Percentiles rank a stretch among this genome's conserved stretches.
phyloP scores from a whole-genome alignment of 2,888 invertebrate species.

The Boloria selene region DNA sequence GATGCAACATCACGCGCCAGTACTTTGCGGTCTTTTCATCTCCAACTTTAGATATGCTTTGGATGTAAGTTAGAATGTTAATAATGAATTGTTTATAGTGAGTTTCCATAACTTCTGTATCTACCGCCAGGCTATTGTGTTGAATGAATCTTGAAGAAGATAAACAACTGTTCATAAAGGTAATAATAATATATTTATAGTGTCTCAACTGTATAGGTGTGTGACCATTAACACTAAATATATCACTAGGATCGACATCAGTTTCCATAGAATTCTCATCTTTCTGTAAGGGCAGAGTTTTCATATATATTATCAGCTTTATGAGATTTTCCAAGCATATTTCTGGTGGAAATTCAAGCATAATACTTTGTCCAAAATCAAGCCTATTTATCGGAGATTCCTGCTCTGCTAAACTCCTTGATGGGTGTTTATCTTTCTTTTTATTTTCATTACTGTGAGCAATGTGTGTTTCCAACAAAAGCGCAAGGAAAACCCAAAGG shows the following conservation, averaged over 20 bases:
- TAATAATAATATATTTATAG: constrained; percentile 90
- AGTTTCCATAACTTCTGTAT: constrained; percentile 78
- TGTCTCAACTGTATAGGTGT: constrained; percentile 90
- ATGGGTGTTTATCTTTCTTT: constrained; percentile 57
- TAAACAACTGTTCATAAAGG: constrained; percentile 87
- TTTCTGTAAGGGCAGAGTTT: constrained; percentile 85
- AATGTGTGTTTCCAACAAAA: constrained; percentile 88
- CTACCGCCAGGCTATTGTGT: constrained; percentile 80
- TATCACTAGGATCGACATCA: constrained; percentile 66
- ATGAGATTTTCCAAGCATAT: constrained; percentile 85
- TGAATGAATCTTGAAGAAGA: constrained; percentile 87
- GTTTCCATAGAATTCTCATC: constrained; percentile 75
- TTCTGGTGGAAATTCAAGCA: constrained; percentile 85
- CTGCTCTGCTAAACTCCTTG: constrained; percentile 62
- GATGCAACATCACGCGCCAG: constrained; percentile 91
- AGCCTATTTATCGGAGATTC: constrained; percentile 81
- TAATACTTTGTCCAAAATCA: constrained; percentile 86
- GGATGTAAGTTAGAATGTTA: constrained; percentile 85
- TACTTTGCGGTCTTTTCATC: constrained; percentile 87
- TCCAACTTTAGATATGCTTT: constrained; percentile 83
- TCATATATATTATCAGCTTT: constrained; percentile 85
- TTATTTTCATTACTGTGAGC: constrained; percentile 78
- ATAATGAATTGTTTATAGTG: constrained; percentile 87
- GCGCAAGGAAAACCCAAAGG: constrained; percentile 87
- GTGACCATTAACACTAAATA: constrained; percentile 85